Base-by-base conservation (phyloP, 1,140 invertebrate genomes). In the Amyelois transitella region DNA sequence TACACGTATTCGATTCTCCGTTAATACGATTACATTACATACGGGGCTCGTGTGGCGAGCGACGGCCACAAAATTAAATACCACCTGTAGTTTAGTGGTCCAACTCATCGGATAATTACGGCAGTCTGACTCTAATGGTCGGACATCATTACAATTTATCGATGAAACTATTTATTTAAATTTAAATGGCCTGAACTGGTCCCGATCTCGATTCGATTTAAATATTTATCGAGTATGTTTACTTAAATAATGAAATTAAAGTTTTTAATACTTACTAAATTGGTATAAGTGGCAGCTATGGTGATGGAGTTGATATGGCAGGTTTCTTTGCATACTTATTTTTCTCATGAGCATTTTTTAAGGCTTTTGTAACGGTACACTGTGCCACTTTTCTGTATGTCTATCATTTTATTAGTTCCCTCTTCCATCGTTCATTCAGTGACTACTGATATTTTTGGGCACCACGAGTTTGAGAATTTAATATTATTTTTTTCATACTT, bases 1-100 rank as follows among this genome's bases (percentile, higher is more conserved):
- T 32, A 32, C 28, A 2, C 8, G n/a, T 38, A 14, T 38, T 38
- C n/a, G 32, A 38, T 38, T 38, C 32, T 38, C 32, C 2, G 32
- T 17, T 32, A 56, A 49, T 51, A 51, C 50, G 47, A 56, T 56
- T 56, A 56, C 47, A 20, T 48, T 51, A 38, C 43, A 47, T 10
- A 18, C 54, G 28, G 12, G 8, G 18, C 19, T 38, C 38, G 50
- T 38, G 47, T 52, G 51, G 60, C 43, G 47, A 43, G 21, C 45
- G 43, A 6, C 19, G 53, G 6, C 54, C 45, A 65, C 59, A 55
- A 64, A 68, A 68, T 74, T 71, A 64, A 69, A 74, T 77, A 72
- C 74, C 74, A 70, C 69, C 74, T 77, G 72, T 63, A 64, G 72
- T 62, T 70, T 64, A 58, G 62, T 66, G 57, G 62, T 55, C 58